These are phyloP conservation scores for Tetraodon nigroviridis DNA, from an alignment of 2,113 vertebrate genomes.

Conservation along the genomic window DNA sequence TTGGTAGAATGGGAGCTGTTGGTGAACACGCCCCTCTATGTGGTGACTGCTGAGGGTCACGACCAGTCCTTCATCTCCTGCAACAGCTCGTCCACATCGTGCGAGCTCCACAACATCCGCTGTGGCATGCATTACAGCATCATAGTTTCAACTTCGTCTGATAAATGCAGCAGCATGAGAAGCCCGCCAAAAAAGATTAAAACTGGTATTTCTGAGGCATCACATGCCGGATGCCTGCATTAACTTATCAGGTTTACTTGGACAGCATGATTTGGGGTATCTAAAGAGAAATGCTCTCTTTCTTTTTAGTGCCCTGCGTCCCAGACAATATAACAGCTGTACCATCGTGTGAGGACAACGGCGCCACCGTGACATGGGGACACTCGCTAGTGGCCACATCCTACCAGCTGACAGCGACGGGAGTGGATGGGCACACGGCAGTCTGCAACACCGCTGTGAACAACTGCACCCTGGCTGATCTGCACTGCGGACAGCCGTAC, in stretches of 20 bases:
- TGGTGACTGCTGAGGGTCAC: slow-evolving; percentile 68
- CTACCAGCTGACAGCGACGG: slow-evolving; percentile 61
- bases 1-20: slow-evolving; percentile 64
- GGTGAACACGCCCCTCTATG: slow-evolving; percentile 41
- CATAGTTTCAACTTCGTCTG: slow-evolving; percentile 69
- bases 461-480: slow-evolving; percentile 59
- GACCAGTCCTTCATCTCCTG: slow-evolving; percentile 59
- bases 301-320: slow-evolving; percentile 66
- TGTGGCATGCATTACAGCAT: slow-evolving; percentile 71
- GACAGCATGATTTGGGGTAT: no score
- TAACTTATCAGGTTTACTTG: not conserved
- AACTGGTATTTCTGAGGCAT: slow-evolving; percentile 59
- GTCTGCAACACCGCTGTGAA: slow-evolving; percentile 44
- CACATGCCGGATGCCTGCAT: no score
- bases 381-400: slow-evolving; percentile 51
- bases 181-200: slow-evolving; percentile 64
- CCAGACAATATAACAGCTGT: slow-evolving; percentile 54
- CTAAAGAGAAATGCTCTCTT: not conserved
- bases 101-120: slow-evolving; percentile 41
- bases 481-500: slow-evolving; percentile 70
- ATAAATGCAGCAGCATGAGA: slow-evolving; percentile 73
- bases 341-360: slow-evolving; percentile 41
- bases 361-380: slow-evolving; percentile 57
- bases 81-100: slow-evolving; percentile 63
- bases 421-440: slow-evolving; percentile 40